These are phyloP conservation scores for Battus philenor DNA, from an alignment of 1,140 invertebrate genomes.

Conservation along the genomic window DNA sequence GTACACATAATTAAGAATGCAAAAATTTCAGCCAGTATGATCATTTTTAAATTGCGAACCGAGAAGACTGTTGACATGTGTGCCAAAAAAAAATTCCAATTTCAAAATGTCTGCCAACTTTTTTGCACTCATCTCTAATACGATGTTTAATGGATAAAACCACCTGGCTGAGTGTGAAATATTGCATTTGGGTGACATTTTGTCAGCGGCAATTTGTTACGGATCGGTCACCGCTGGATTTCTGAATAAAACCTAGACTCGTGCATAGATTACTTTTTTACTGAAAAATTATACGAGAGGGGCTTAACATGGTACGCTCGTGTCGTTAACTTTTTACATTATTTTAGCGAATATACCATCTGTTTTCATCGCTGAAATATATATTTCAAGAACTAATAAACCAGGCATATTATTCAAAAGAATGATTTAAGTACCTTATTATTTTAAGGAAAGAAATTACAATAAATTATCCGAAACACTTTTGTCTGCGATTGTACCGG, in stretches of 20 bases:
- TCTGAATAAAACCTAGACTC: conserved; percentile 46
- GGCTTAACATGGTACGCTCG: conserved; percentile 30
- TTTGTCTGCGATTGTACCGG: conserved; percentile 40
- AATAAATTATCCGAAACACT: too few species aligned
- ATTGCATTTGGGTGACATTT: conserved; percentile 64
- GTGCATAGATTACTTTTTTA: conserved; percentile 32
- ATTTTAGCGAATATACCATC: too few species aligned
- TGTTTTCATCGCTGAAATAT: too few species aligned
- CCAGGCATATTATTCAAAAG: too few species aligned
- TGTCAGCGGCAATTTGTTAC: conserved; percentile 65
- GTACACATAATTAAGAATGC: too few species aligned
- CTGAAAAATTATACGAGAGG: conserved; percentile 25
- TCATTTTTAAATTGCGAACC: too few species aligned
- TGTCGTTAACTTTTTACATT: too few species aligned
- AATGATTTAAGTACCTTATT: too few species aligned
- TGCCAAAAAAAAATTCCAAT: conserved; percentile 24
- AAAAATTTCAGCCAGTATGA: too few species aligned
- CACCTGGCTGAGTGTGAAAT: conserved; percentile 65
- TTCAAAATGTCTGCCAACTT: conserved; percentile 29
- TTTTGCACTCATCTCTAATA: conserved; percentile 43
- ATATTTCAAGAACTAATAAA: too few species aligned
- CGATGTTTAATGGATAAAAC: conserved; percentile 66
- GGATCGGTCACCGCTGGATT: conserved; percentile 30
- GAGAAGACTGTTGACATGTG: too few species aligned
- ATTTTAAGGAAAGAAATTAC: too few species aligned